Percentiles rank a stretch among this genome's conserved stretches.
Conservation (phyloP, 2,888 invertebrate species). For the Amphipoea lucens region DNA sequence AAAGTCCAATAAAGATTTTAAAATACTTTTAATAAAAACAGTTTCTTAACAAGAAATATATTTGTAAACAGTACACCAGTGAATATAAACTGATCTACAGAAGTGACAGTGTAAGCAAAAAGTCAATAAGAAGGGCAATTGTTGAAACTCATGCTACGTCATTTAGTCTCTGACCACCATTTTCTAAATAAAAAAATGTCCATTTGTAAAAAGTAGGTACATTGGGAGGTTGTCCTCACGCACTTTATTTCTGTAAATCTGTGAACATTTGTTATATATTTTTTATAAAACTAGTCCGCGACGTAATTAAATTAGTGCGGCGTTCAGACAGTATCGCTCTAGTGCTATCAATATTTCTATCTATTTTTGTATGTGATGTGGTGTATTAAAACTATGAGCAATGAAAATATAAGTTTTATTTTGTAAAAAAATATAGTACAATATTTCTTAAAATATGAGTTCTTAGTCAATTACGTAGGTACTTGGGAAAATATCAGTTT, state of each 20-base stretch:
- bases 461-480: constrained; percentile 36
- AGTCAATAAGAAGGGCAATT: neutral
- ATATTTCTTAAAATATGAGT: constrained; percentile 42
- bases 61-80: constrained; percentile 1
- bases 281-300: constrained; percentile 49
- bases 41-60: constrained; percentile 7
- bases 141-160: neutral
- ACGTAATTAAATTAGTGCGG: constrained; percentile 11
- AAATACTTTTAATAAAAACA: constrained; percentile 2
- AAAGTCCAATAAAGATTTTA: constrained; percentile 7
- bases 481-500: constrained; percentile 7
- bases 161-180: neutral
- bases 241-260: constrained; percentile 29
- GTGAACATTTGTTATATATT: constrained; percentile 46
- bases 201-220: neutral
- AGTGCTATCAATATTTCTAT: constrained; percentile 61
- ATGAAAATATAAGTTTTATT: constrained; percentile 60
- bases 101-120: neutral
- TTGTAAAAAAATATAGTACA: constrained; percentile 48
- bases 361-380: constrained; percentile 68
- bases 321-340: constrained; percentile 29
- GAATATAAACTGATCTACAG: constrained; percentile 30
- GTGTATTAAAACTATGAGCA: constrained; percentile 65
- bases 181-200: neutral
- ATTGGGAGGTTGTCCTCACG: neutral